Base-by-base conservation (phyloP, 2,113 vertebrate genomes). In the Hemichromis elongatus region DNA sequence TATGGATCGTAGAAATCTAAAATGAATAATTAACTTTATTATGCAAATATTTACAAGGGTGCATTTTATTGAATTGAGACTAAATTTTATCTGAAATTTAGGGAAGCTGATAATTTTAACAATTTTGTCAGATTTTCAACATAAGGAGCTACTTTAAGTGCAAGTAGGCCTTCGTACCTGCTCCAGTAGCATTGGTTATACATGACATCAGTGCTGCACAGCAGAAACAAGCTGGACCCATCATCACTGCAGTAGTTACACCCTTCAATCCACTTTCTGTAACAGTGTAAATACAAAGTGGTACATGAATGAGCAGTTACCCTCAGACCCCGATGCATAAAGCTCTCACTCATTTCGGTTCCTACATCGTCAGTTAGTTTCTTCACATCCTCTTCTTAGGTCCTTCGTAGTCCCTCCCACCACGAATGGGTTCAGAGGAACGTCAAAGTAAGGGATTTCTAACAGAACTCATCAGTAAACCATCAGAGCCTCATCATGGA, bases 211-310 rank as follows among this genome's bases (percentile, higher is more conserved):
- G 61, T 66, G 61, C 33, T 66, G 33, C 19, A 5, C 61, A 66
- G 61, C 61, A 40, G 33, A 66, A 42, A 66, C 61, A 40, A 66
- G 33, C 19, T 66, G 33, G 61, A 21, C 33, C 19, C 61, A 14
- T 66, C 10, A 8, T 8, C 33, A 66, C 33, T 66, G 33, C 33
- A 37, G 33, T 13, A 14, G 33, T 21, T 40, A 21, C 19, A 40
- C 19, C 59, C 59, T 14, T 40, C 4, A 0, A 40, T 66, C 61
- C 11, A 40, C 33, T 66, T 66, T 66, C 61, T 40, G 0, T 13
- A 66, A 40, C 2, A 7, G 61, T 0, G 11, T 66, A 66, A 40
- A 40, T 40, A 0, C 19, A 66, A 40, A 66, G 19, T 37, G 33
- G 14, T 9, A 35, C 57, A 61, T 0, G 57, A 61, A 61, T 33